Conservation (phyloP, 2,888 invertebrate species). For the Gortyna flavago region DNA sequence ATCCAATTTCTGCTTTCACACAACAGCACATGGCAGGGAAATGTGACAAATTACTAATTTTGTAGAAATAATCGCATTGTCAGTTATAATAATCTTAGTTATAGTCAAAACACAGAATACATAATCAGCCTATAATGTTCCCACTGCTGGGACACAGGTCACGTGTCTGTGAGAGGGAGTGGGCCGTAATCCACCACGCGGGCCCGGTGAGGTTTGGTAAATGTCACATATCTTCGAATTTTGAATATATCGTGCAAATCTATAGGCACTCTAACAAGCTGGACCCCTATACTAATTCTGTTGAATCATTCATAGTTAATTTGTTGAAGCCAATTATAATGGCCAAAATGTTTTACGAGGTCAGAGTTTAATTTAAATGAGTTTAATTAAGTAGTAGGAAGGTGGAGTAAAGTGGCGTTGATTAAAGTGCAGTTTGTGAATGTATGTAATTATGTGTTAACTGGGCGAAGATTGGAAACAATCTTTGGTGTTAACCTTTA, state of each 20-base stretch:
- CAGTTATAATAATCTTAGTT: neutral
- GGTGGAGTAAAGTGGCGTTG: conserved; percentile 8
- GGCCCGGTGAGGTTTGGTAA: no score
- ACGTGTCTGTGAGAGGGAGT: no score
- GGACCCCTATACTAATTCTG: conserved; percentile 48
- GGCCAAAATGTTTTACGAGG: conserved; percentile 55
- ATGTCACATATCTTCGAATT: no score
- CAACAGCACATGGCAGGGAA: neutral
- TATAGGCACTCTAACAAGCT: conserved; percentile 17
- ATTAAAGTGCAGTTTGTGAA: conserved; percentile 22
- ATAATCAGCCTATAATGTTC: no score
- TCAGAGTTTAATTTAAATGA: conserved; percentile 52
- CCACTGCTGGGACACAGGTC: no score
- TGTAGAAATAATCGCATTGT: neutral
- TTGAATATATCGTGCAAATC: neutral
- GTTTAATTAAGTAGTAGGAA: conserved; percentile 23
- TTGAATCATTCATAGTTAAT: conserved; percentile 63
- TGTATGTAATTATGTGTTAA: neutral
- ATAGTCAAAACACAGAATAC: neutral
- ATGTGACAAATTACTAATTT: neutral
- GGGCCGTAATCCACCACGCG: no score
- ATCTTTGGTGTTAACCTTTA: no score
- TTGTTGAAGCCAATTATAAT: conserved; percentile 63
- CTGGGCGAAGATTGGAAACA: neutral
- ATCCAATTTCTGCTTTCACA: neutral